phyloP scores from a whole-genome alignment of 2,888 invertebrate species.

The Galeruca laticollis region DNA sequence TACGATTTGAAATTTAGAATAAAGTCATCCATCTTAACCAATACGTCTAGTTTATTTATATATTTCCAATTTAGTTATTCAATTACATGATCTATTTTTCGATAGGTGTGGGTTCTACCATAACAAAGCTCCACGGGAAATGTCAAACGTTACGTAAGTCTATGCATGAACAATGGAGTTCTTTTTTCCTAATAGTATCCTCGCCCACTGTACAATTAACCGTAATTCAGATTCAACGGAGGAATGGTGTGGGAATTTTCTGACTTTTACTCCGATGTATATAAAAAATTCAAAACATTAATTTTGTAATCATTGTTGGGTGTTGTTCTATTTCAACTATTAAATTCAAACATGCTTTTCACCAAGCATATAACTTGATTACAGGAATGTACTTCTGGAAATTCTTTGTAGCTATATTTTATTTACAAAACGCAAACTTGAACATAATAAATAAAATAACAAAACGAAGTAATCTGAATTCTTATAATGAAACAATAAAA shows the following conservation, averaged over 20 bases:
- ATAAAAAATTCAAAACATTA: not conserved
- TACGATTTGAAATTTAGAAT: not conserved
- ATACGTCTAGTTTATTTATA: not conserved
- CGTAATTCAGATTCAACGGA: constrained; percentile 13
- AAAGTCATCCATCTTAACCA: not conserved
- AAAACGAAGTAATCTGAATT: constrained; percentile 39
- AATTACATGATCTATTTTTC: constrained; percentile 27
- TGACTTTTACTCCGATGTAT: constrained; percentile 5
- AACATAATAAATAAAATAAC: constrained; percentile 42
- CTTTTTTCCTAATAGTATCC: constrained; percentile 11
- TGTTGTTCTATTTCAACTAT: not conserved
- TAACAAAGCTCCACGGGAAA: constrained; percentile 22
- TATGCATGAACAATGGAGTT: constrained; percentile 12
- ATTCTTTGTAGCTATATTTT: not conserved
- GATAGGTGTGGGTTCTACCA: constrained; percentile 22
- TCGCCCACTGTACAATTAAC: constrained; percentile 7
- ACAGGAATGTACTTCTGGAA: too few species aligned
- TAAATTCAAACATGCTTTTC: not conserved
- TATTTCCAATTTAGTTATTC: not conserved
- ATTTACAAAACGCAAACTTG: constrained; percentile 17
- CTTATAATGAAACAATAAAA: too few species aligned
- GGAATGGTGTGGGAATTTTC: constrained; percentile 15
- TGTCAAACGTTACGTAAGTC: constrained; percentile 27
- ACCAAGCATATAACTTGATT: too few species aligned
- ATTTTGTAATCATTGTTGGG: not conserved